Evolutionary conservation across 2,113 vertebrate genomes (phyloP).

Genomic region (Aix galericulata): DNA sequence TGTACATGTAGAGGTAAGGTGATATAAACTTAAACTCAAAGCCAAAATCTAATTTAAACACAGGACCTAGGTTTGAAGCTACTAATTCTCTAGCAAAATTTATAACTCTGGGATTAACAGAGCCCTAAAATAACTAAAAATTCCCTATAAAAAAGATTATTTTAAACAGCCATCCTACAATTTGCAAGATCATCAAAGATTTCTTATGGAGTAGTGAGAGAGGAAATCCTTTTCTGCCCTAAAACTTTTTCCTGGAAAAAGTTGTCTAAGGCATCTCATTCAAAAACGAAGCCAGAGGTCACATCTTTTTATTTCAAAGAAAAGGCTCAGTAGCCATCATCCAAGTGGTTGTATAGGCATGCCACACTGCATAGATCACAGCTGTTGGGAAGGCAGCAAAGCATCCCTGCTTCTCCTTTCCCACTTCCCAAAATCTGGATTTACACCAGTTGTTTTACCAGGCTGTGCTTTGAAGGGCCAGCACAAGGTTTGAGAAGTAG

Average conservation of each 20-base stretch:
- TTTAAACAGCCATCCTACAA: fast-evolving
- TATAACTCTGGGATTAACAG: not conserved
- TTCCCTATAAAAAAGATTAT: not conserved
- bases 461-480: not conserved
- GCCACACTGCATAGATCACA: not conserved
- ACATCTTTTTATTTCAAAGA: not conserved
- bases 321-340: not conserved
- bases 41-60: not conserved
- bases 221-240: not conserved
- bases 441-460: not conserved
- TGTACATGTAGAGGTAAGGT: not conserved
- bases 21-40: not conserved
- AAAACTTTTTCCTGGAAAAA: not conserved
- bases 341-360: not conserved
- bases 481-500: not conserved
- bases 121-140: not conserved
- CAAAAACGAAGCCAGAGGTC: not conserved
- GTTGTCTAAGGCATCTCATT: not conserved
- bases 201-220: not conserved
- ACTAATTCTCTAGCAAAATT: not conserved
- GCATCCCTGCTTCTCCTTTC: not conserved
- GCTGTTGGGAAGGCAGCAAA: not conserved
- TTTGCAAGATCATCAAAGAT: not conserved
- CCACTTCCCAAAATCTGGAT: not conserved
- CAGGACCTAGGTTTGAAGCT: not conserved